These are phyloP conservation scores for Sitobion miscanthi DNA, from an alignment of 1,140 invertebrate genomes.

Conservation along the genomic window DNA sequence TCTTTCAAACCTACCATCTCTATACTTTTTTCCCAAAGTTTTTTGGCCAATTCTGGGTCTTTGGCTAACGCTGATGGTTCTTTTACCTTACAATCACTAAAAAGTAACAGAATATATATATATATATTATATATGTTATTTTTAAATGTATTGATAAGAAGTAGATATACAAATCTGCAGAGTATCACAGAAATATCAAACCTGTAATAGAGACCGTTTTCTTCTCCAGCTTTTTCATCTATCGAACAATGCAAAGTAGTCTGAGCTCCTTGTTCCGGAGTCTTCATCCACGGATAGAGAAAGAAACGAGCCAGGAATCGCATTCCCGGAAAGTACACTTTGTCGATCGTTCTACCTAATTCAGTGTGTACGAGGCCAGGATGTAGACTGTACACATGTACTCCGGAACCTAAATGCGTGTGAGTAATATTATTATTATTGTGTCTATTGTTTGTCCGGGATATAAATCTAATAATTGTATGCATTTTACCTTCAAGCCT, in stretches of 20 bases:
- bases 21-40: conserved; percentile 65
- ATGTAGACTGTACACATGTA: conserved; percentile 75
- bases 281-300: conserved; percentile 67
- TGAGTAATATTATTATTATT: background rate
- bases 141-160: background rate
- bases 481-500: conserved; percentile 66
- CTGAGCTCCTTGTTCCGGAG: conserved; percentile 75
- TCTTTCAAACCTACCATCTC: conserved; percentile 59
- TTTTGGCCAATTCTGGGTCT: conserved; percentile 65
- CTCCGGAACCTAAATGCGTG: conserved; percentile 62
- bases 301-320: conserved; percentile 60
- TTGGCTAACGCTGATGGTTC: conserved; percentile 65
- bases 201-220: conserved; percentile 73
- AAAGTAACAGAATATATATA: conserved; percentile 1
- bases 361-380: conserved; percentile 79
- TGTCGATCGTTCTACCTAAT: conserved; percentile 73
- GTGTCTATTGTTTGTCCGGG: background rate
- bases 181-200: background rate
- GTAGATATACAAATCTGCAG: background rate
- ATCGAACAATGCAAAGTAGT: conserved; percentile 80
- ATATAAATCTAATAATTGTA: background rate
- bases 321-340: conserved; percentile 64
- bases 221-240: conserved; percentile 70
- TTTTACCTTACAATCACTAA: conserved; percentile 68
- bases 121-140: background rate